These are phyloP conservation scores for Trileptium ribeirensis DNA, from an alignment of 2,888 invertebrate species.

Conservation along the genomic window DNA sequence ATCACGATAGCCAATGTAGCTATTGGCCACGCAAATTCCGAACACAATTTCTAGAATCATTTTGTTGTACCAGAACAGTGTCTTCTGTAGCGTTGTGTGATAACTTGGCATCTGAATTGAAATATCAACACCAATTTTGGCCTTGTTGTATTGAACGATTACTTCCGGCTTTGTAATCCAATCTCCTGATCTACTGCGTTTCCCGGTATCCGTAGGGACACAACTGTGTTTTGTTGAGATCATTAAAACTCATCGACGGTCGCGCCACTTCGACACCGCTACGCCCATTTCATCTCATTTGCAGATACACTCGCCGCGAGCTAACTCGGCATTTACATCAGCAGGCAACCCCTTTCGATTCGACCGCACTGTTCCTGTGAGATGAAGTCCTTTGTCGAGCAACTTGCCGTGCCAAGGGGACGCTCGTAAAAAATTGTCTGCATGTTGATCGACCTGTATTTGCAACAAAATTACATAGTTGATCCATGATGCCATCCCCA, in stretches of 20 bases:
- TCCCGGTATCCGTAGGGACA: conserved; percentile 14
- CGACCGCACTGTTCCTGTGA: conserved; percentile 37
- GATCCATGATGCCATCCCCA: too few species aligned
- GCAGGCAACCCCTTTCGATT: conserved; percentile 47
- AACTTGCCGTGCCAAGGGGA: not conserved
- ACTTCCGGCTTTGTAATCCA: conserved; percentile 6
- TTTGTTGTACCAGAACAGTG: conserved; percentile 50
- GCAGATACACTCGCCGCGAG: conserved; percentile 40
- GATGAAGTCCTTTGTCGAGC: conserved; percentile 38
- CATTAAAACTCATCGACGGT: conserved; percentile 45
- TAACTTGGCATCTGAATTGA: conserved; percentile 45
- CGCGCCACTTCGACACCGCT: conserved; percentile 43
- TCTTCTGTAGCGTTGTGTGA: conserved; percentile 45
- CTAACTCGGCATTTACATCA: conserved; percentile 44
- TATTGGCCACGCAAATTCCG: conserved; percentile 46
- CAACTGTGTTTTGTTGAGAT: conserved; percentile 48
- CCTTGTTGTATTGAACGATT: conserved; percentile 46
- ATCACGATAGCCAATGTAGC: too few species aligned
- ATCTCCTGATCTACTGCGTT: too few species aligned
- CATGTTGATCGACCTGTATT: too few species aligned
- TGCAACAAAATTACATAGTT: too few species aligned
- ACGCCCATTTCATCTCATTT: conserved; percentile 41
- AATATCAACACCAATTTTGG: conserved; percentile 48
- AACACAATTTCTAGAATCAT: conserved; percentile 46
- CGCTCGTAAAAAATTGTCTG: too few species aligned